Conservation (phyloP, 2,888 invertebrate genomes). For the Danaus chrysippus region DNA sequence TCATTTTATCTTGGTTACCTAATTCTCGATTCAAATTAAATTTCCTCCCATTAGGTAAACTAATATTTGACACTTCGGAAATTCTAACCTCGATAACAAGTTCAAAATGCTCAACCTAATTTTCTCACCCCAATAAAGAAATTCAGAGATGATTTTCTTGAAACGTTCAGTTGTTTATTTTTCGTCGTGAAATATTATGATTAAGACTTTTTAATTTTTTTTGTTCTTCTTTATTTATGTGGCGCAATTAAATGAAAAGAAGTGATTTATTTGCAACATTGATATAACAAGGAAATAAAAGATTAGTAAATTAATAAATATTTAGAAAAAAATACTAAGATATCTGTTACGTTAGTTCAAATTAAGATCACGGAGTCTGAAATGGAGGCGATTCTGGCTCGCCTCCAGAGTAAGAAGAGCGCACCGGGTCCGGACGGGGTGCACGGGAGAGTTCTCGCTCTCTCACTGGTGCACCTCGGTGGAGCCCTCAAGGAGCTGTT, state of each 20-base stretch:
- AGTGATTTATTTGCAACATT: no score
- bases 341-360: no score
- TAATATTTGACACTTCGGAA: constrained; percentile 37
- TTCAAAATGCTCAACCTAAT: constrained; percentile 34
- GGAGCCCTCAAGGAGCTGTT: no score
- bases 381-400: no score
- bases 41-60: constrained; percentile 34
- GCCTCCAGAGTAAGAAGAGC: no score
- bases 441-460: no score
- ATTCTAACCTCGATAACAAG: constrained; percentile 34
- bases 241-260: not conserved
- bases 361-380: no score
- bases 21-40: constrained; percentile 34
- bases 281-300: no score
- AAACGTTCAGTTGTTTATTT: constrained; percentile 23
- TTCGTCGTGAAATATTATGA: constrained; percentile 16
- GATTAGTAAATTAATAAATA: no score
- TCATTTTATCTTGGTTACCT: constrained; percentile 25
- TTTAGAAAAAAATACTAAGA: no score
- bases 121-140: constrained; percentile 31
- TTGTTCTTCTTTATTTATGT: not conserved
- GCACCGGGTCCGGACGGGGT: no score
- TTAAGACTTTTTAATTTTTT: not conserved
- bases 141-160: constrained; percentile 31
- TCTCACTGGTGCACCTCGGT: no score